Evolutionary conservation across 2,888 invertebrate species (phyloP), one percentile per base, ranked within the genome.

Genomic region (Andrena bucephala): DNA sequence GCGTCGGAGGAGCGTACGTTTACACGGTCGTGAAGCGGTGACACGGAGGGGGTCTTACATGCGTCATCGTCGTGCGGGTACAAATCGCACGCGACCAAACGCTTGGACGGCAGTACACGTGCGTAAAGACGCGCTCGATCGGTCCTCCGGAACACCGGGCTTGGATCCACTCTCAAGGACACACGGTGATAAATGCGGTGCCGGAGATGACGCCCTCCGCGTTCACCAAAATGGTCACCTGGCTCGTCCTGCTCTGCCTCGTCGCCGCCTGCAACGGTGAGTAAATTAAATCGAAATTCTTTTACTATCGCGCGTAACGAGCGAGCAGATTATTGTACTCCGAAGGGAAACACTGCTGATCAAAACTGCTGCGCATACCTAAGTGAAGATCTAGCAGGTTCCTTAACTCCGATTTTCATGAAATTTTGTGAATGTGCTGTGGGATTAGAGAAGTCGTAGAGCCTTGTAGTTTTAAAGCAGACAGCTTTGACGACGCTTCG

Each of bases 191-290:
- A 90, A 91, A 91, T 91, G 91, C 88, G 75, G 83, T 84, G 62
- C 79, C 77, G 70, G 78, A 82, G 83, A 88, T 89, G 87, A 85
- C 84, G 79, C 70, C 78, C 62, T 69, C 72, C 83, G 77, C 85
- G 85, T 85, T 89, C 85, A 89, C 86, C 86, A 91, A 90, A 86
- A 91, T 92, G 90, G 70, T 86, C 66, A 80, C 83, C 70, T 84
- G 87, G 87, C 76, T 89, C 77, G 67, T 85, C 57, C 66, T 91
- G 57, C 62, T 89, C 72, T 86, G 85, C 70, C 81, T 91, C 48
- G 62, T 89, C 62, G 73, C 84, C 78, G 77, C 84, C 67, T 85
- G 76, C 66, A 76, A 77, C 69, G 91, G 91, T 91, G 77, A 90
- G 91, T 89, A 31, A 27, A 1, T 52, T 10, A 54, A 13, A 48